Evolutionary conservation across 2,113 vertebrate species (phyloP), one percentile per base, ranked within the genome.

Genomic region (Bambusicola thoracicus): DNA sequence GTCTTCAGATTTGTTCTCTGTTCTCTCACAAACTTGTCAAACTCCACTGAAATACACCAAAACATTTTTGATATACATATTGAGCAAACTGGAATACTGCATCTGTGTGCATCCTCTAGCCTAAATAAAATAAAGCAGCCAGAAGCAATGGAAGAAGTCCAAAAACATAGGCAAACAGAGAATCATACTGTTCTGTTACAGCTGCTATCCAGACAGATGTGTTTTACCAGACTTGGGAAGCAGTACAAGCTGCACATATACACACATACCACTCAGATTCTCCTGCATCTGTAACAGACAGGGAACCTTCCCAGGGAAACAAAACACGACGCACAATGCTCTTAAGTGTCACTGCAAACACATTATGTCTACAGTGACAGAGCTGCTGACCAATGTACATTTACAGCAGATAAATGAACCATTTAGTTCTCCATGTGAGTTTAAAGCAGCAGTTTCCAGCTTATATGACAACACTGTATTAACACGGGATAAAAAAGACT

Each of bases 301-400:
- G 30, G 38, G 89, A 20, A 80, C 90, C 65, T 69, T 81, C 76
- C 81, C 58, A 38, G 67, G 79, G 92, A 92, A 92, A 86, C 43
- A 85, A 95, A 93, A 83, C 2, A 2, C 3, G 25, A 92, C 41
- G 86, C n/a, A 84, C 62, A 75, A 29, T 32, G 51, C 67, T 91
- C 82, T 41, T 34, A 36, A 74, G 29, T 5, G 40, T 73, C 74
- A 68, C 36, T 46, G 36, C 59, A 92, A 92, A 82, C 25, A n/a
- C 15, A 0, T 40, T 69, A 82, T 44, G 18, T 70, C 69, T 62
- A 15, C 0, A 1, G 48, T 49, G 55, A 87, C 43, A 48, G 61
- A 93, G 73, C 43, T 78, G 56, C 34, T 81, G 40, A 63, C 38
- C 69, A 59, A 22, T 55, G 21, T 87, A 67, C 22, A 67, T 78